phyloP scores from a whole-genome alignment of 2,888 invertebrate species.

The Melipona beecheii region DNA sequence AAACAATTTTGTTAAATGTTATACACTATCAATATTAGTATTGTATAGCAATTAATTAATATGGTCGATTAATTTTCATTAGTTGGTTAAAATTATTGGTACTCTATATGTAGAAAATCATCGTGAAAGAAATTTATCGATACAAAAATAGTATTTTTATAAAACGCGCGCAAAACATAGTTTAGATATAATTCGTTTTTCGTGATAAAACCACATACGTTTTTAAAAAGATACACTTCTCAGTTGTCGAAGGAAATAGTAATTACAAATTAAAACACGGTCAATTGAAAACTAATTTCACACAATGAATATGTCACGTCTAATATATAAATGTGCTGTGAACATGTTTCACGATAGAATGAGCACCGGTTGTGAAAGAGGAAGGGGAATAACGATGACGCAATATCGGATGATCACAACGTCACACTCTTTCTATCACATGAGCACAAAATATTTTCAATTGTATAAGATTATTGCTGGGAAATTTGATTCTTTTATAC shows the following conservation, averaged over 20 bases:
- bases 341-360: conserved; percentile 37
- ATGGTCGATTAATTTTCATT: not conserved
- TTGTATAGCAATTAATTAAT: conserved; percentile 2
- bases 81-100: not conserved
- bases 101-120: not conserved
- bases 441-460: conserved; percentile 9
- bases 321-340: conserved; percentile 33
- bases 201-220: conserved; percentile 18
- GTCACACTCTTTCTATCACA: conserved; percentile 62
- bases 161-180: conserved; percentile 31
- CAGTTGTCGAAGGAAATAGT: not conserved
- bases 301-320: conserved; percentile 25
- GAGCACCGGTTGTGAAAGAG: conserved; percentile 23
- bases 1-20: conserved; percentile 13
- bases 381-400: conserved; percentile 71
- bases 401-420: conserved; percentile 80
- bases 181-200: conserved; percentile 4
- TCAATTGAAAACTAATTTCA: conserved; percentile 11
- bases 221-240: conserved; percentile 18
- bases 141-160: conserved; percentile 1
- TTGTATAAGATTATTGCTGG: conserved; percentile 3
- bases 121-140: not conserved
- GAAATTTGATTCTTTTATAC: not conserved
- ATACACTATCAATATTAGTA: not conserved
- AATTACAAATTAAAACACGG: conserved; percentile 1